Percentiles rank a stretch among this genome's conserved stretches.
These are phyloP conservation scores for Columbina picui DNA, from an alignment of 2,113 vertebrate genomes.

Conservation along the genomic window DNA sequence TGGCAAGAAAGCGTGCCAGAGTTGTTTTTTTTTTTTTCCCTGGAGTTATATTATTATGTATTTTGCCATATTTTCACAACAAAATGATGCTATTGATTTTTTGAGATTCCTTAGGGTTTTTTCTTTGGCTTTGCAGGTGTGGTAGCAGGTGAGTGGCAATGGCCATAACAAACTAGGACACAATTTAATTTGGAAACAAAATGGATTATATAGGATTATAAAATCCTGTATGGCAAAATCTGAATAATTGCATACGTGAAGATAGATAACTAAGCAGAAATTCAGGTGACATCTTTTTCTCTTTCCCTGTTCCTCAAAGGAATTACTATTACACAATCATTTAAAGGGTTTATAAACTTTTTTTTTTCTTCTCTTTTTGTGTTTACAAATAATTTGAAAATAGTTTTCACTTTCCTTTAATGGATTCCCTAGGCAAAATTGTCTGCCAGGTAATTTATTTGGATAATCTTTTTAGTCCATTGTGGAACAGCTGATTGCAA, in stretches of 20 bases:
- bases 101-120: not conserved
- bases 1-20: not conserved
- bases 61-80: not conserved
- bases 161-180: not conserved
- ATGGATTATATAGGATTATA: not conserved
- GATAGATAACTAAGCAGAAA: slow-evolving; percentile 23
- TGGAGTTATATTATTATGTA: not conserved
- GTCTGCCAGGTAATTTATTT: not conserved
- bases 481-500: not conserved
- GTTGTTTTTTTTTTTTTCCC: not conserved
- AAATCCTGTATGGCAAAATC: not conserved
- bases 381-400: not conserved
- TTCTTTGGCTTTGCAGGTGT: not conserved
- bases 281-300: not conserved
- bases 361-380: not conserved
- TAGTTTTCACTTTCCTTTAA: not conserved
- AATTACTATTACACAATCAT: not conserved
- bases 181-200: not conserved
- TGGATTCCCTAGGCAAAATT: not conserved
- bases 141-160: not conserved
- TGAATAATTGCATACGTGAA: slow-evolving; percentile 23
- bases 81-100: not conserved
- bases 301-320: not conserved
- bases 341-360: not conserved
- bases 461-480: not conserved